Conservation (phyloP, 2,113 vertebrate genomes). For the Toxotes jaculatrix region DNA sequence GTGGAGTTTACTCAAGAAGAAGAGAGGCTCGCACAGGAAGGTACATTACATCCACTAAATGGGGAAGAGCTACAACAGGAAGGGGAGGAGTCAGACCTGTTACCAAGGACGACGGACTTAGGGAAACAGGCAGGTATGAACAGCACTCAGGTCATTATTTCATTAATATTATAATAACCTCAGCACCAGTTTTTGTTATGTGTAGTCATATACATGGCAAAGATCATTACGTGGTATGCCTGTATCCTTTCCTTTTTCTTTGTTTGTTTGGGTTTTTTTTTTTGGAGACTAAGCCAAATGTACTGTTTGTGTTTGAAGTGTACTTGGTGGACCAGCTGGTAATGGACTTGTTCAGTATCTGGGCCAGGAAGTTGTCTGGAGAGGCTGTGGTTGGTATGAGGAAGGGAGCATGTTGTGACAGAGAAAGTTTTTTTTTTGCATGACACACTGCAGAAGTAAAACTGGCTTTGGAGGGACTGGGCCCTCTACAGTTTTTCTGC, state of each 20-base stretch:
- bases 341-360: slow-evolving; percentile 68
- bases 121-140: slow-evolving; percentile 75
- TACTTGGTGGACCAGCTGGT: slow-evolving; percentile 71
- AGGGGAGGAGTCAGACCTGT: slow-evolving; percentile 60
- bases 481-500: slow-evolving; percentile 44
- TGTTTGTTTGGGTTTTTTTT: background rate
- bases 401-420: slow-evolving; percentile 61
- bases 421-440: slow-evolving; percentile 47
- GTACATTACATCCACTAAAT: background rate
- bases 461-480: slow-evolving; percentile 64
- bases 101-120: slow-evolving; percentile 32
- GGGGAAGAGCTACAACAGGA: slow-evolving; percentile 41
- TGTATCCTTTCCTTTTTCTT: background rate
- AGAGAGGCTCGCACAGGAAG: slow-evolving; percentile 37
- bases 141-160: background rate
- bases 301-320: slow-evolving; percentile 70
- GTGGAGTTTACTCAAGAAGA: slow-evolving; percentile 49
- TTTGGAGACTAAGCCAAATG: slow-evolving; percentile 22
- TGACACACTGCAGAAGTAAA: slow-evolving; percentile 56
- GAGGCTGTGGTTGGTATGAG: slow-evolving; percentile 65
- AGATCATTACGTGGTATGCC: background rate
- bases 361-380: slow-evolving; percentile 70
- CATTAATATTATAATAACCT: background rate
- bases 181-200: background rate
- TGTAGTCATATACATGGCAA: background rate